Evolutionary conservation across 2,888 invertebrate species (phyloP).

Genomic region (Phaonia tiefii): DNA sequence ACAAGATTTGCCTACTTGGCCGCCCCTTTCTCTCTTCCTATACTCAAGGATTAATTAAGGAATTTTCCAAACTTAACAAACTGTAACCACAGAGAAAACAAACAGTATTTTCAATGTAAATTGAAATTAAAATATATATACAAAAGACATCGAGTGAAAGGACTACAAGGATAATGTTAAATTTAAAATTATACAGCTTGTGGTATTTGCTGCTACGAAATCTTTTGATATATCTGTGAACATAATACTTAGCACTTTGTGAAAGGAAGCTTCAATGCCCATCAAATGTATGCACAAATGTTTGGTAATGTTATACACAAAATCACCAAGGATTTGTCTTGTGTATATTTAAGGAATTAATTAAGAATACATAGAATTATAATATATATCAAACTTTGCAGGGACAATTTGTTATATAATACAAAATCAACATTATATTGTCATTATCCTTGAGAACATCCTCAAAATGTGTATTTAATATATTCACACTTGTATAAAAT

Average conservation of each 20-base stretch:
- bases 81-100: too few relatives aligned
- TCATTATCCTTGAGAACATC: not conserved
- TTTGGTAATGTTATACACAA: not conserved
- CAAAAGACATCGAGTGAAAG: not conserved
- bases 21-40: too few relatives aligned
- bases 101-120: not conserved
- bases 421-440: slow-evolving; percentile 10
- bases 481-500: slow-evolving; percentile 6
- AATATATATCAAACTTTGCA: not conserved
- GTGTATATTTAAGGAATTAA: slow-evolving; percentile 26
- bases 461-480: not conserved
- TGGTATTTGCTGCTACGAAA: not conserved
- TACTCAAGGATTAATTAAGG: too few relatives aligned
- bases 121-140: not conserved
- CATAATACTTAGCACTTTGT: slow-evolving; percentile 4
- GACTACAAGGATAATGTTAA: not conserved
- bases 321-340: slow-evolving; percentile 15
- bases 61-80: too few relatives aligned
- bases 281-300: not conserved
- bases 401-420: not conserved
- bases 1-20: too few relatives aligned
- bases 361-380: slow-evolving; percentile 14
- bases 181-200: not conserved
- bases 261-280: not conserved
- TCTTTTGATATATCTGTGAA: not conserved